phyloP scores from a whole-genome alignment of 92 coral and sea anemone species.

The Zoanthus gigantus region DNA sequence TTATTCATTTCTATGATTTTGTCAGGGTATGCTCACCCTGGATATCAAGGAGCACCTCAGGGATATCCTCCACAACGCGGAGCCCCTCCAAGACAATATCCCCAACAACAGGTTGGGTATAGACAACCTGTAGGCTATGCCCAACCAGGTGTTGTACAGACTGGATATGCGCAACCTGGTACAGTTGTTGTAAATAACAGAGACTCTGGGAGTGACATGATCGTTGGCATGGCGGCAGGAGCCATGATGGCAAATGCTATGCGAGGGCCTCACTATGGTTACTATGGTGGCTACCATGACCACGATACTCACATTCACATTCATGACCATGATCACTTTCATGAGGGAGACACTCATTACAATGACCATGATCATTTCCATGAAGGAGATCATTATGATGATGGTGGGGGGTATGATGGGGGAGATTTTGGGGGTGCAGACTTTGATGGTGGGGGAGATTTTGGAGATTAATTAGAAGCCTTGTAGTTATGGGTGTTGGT shows the following conservation, averaged over 20 bases:
- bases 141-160: constrained; percentile 62
- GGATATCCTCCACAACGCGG: constrained; percentile 56
- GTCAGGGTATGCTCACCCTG: constrained; percentile 14
- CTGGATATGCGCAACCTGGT: constrained; percentile 76
- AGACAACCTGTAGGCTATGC: constrained; percentile 63
- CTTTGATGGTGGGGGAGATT: constrained; percentile 68
- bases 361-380: constrained; percentile 79
- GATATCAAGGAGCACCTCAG: constrained; percentile 15
- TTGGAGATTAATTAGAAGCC: constrained; percentile 52
- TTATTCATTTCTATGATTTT: neutral
- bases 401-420: constrained; percentile 58
- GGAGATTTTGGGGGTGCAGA: constrained; percentile 71
- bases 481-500: no score
- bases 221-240: constrained; percentile 99
- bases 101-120: constrained; percentile 63
- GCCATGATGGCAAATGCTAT: constrained; percentile 94
- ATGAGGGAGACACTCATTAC: constrained; percentile 71
- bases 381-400: constrained; percentile 69
- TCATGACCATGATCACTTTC: constrained; percentile 73
- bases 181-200: constrained; percentile 88
- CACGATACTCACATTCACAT: constrained; percentile 69
- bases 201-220: constrained; percentile 80
- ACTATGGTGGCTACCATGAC: constrained; percentile 68
- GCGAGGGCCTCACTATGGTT: constrained; percentile 78
- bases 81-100: constrained; percentile 77